Conservation (phyloP, 2,113 vertebrate genomes). For the Verasper variegatus region DNA sequence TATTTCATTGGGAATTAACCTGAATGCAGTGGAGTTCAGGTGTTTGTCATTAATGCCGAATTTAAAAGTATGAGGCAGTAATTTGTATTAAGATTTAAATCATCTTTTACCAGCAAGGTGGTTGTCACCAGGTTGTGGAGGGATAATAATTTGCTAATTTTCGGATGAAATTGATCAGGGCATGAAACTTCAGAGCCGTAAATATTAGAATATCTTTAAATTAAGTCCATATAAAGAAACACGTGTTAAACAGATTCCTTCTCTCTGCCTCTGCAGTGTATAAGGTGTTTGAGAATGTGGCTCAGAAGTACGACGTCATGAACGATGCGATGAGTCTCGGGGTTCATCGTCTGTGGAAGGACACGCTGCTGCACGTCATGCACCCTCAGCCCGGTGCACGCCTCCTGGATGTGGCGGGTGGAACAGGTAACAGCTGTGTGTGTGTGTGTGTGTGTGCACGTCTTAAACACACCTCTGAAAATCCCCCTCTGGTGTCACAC, state of each 20-base stretch:
- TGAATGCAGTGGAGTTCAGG: rapidly evolving
- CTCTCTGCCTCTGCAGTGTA: conserved; percentile 83
- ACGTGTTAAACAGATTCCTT: background rate
- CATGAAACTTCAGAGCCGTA: background rate
- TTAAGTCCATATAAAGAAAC: background rate
- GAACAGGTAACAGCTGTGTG: conserved; percentile 87
- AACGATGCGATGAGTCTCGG: conserved; percentile 97
- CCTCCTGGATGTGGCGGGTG: conserved; percentile 94
- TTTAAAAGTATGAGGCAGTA: background rate
- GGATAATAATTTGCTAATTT: too few species aligned
- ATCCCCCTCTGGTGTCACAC: rapidly evolving
- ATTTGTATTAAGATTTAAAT: background rate
- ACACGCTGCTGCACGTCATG: conserved; percentile 89
- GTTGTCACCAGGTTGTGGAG: too few species aligned
- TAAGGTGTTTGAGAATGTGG: conserved; percentile 94
- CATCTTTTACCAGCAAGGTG: rapidly evolving
- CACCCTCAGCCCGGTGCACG: conserved; percentile 88
- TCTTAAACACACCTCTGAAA: background rate
- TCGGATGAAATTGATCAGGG: too few species aligned
- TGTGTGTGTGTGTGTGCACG: background rate
- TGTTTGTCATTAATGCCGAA: background rate
- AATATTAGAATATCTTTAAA: too few species aligned
- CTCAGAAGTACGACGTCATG: conserved; percentile 95
- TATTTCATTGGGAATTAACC: background rate
- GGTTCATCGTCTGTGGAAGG: conserved; percentile 95